Base-by-base conservation (phyloP, 2,797 vertebrate species). In the Cossypha heuglini region DNA sequence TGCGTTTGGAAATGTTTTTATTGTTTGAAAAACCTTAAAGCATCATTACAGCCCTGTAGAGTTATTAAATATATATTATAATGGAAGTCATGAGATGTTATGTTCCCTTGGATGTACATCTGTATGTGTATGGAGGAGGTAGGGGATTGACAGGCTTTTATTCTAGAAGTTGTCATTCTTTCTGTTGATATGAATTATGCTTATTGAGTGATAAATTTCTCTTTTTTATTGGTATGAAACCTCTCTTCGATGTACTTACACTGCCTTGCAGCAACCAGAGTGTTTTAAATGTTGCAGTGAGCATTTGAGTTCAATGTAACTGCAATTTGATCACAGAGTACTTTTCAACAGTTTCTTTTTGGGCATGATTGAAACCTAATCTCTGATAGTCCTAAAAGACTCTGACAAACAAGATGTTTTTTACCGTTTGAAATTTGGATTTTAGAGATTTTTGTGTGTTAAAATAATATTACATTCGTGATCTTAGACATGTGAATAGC, bases 51-150 rank as follows among this genome's bases (percentile, higher is more conserved):
- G n/a, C 9, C 6, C 33, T 82, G 71, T 51, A 66, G 31, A 66
- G 35, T 85, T 93, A 90, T 93, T 86, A 93, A 90, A 91, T 85
- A 82, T 73, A 92, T 71, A 94, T 91, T 91, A 66, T 55, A 95
- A 72, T 66, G 35, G 58, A 92, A 80, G 21, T 55, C 83, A 10
- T 48, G 57, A 68, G 77, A 26, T 54, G 13, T 91, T 91, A 55
- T 88, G 88, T 91, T 94, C 40, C 40, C 48, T 73, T 43, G 35
- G 69, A 84, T 62, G 10, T 16, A 71, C 28, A 81, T 40, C 42
- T 78, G 5, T 68, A 15, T 59, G 9, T 45, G 29, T 62, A n/a
- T 20, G 43, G 24, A 16, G 22, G 13, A 25, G 46, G 19, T 12
- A 45, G 16, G 22, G 7, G 18, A 74, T 12, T 66, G 51, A 51